phyloP scores from a whole-genome alignment of 1,140 invertebrate genomes.

The Drosophila sp. region DNA sequence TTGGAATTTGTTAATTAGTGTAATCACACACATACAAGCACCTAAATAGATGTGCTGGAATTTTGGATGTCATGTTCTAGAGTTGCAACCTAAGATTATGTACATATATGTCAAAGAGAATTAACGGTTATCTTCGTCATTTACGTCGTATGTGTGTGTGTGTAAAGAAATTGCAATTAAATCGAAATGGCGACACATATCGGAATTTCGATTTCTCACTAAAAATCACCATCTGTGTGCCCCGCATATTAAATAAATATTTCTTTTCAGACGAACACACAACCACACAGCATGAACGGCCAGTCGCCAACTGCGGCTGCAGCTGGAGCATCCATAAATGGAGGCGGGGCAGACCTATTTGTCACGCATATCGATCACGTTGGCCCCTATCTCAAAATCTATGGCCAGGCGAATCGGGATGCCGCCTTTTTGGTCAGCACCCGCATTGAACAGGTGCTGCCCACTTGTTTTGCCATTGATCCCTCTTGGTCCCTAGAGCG shows the following conservation, averaged over 20 bases:
- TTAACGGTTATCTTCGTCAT: conserved; percentile 30
- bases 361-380: conserved; percentile 88
- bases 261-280: conserved; percentile 53
- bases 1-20: conserved; percentile 64
- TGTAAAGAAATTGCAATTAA: not conserved
- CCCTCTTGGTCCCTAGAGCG: conserved; percentile 67
- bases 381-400: conserved; percentile 87
- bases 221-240: conserved; percentile 15
- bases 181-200: conserved; percentile 3
- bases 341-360: conserved; percentile 54
- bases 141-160: not conserved
- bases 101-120: not conserved
- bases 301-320: conserved; percentile 31
- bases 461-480: conserved; percentile 68
- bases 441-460: conserved; percentile 65
- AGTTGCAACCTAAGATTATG: conserved; percentile 12
- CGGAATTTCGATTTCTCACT: conserved; percentile 17
- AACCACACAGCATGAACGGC: conserved; percentile 51
- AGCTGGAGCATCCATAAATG: conserved; percentile 4
- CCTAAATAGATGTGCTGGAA: conserved; percentile 18
- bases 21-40: conserved; percentile 17
- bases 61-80: conserved; percentile 20
- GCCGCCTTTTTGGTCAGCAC: conserved; percentile 64
- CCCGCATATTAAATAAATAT: conserved; percentile 6
- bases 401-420: conserved; percentile 85